These are phyloP conservation scores for Stomatorhinus ivindoensis DNA, from an alignment of 2,113 vertebrate species.

Conservation along the genomic window DNA sequence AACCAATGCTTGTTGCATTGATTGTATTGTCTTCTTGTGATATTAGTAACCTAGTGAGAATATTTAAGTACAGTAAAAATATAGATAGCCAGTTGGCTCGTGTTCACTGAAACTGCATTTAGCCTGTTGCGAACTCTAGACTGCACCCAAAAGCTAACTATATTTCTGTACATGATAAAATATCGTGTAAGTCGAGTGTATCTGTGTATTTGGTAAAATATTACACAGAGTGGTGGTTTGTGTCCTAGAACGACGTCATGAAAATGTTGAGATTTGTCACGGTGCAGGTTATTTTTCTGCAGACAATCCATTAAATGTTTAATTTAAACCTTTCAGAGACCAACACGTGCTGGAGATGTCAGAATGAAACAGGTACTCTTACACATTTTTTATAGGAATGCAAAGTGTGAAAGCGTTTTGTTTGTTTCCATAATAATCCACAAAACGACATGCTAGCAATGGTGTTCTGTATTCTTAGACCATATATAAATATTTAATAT, in stretches of 20 bases:
- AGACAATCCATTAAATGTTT: conserved; percentile 44
- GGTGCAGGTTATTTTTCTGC: conserved; percentile 20
- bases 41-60: not conserved
- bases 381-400: conserved; percentile 24
- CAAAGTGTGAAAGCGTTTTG: conserved; percentile 1
- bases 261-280: not conserved
- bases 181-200: not conserved
- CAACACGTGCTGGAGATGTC: conserved; percentile 73
- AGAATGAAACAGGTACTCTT: conserved; percentile 68
- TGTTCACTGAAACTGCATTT: not conserved
- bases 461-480: not conserved
- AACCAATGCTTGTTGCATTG: not conserved
- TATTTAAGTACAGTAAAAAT: not conserved
- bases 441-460: not conserved
- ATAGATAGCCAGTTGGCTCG: not conserved
- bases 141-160: not conserved
- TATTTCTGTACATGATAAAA: not conserved
- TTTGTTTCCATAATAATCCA: not conserved
- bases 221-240: not conserved
- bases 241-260: not conserved
- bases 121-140: conserved; percentile 1
- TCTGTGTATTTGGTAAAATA: not conserved
- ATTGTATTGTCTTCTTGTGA: not conserved
- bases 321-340: conserved; percentile 60
- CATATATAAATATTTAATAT: not conserved